Evolutionary conservation across 2,888 invertebrate species (phyloP).

Genomic region (Phalera bucephala): DNA sequence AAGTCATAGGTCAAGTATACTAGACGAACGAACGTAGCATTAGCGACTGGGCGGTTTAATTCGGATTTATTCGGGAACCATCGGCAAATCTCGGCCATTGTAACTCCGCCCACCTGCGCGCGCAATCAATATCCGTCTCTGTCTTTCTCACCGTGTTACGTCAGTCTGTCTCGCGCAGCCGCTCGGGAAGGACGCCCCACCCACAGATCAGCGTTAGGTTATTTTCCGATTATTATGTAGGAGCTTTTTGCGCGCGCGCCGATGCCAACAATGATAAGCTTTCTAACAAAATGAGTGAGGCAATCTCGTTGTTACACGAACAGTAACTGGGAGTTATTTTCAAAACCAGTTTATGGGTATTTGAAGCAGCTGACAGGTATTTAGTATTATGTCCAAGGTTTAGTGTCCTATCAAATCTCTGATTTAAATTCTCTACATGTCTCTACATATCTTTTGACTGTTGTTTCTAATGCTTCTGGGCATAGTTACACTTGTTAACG

Average conservation of each 20-base stretch:
- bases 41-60: conserved; percentile 68
- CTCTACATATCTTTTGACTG: no score
- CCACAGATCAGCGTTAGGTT: conserved; percentile 62
- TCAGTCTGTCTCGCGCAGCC: conserved; percentile 49
- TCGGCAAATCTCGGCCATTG: conserved; percentile 59
- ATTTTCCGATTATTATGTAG: conserved; percentile 77
- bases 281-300: conserved; percentile 55
- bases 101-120: conserved; percentile 60
- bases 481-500: no score
- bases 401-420: no score
- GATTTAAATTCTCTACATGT: no score
- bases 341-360: conserved; percentile 8
- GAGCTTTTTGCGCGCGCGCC: conserved; percentile 69
- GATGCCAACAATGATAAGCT: conserved; percentile 69
- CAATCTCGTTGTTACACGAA: conserved; percentile 46
- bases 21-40: conserved; percentile 44
- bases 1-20: conserved; percentile 48
- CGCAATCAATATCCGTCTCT: conserved; percentile 44
- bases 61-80: conserved; percentile 55
- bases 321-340: conserved; percentile 15
- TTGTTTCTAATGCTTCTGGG: no score
- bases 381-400: no score
- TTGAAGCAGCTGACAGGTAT: no score
- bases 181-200: conserved; percentile 54
- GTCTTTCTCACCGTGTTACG: conserved; percentile 31